Percentiles rank a stretch among this genome's conserved stretches.
These are phyloP conservation scores for Alsophila aescularia DNA, from an alignment of 2,888 invertebrate species.

Conservation along the genomic window DNA sequence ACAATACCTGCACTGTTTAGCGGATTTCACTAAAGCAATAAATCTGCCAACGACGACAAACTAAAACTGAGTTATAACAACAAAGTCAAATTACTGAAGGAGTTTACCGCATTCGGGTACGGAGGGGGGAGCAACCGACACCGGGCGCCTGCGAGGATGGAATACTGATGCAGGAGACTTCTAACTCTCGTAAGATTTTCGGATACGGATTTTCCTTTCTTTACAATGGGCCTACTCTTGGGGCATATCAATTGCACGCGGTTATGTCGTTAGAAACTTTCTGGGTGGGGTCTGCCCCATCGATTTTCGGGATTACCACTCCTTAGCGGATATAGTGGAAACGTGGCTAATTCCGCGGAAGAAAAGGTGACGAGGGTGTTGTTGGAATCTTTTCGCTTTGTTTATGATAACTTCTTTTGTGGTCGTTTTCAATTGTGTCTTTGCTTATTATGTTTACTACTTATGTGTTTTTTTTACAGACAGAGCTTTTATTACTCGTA, in stretches of 20 bases:
- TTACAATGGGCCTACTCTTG: slow-evolving; percentile 84
- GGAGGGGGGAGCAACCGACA: slow-evolving; percentile 69
- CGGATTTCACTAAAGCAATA: slow-evolving; percentile 78
- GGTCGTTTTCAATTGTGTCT: neutral
- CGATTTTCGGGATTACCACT: slow-evolving; percentile 75
- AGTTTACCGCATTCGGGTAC: slow-evolving; percentile 72
- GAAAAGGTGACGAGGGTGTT: slow-evolving; percentile 29
- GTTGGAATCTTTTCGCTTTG: slow-evolving; percentile 25
- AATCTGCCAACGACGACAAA: slow-evolving; percentile 80
- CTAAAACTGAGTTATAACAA: slow-evolving; percentile 83
- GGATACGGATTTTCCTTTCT: slow-evolving; percentile 84
- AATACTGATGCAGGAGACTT: slow-evolving; percentile 78
- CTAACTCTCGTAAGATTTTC: slow-evolving; percentile 83
- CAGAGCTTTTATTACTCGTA: too few species aligned
- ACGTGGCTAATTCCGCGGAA: slow-evolving; percentile 39
- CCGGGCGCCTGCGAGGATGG: slow-evolving; percentile 62
- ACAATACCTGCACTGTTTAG: slow-evolving; percentile 59
- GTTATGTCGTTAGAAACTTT: slow-evolving; percentile 85
- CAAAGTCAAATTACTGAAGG: slow-evolving; percentile 84
- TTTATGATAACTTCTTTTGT: slow-evolving; percentile 18
- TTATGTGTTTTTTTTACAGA: too few species aligned
- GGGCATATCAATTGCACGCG: slow-evolving; percentile 85
- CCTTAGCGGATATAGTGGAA: slow-evolving; percentile 42
- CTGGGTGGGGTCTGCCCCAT: slow-evolving; percentile 67
- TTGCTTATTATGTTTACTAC: too few species aligned